Percentiles rank a stretch among this genome's conserved stretches.
phyloP scores from a whole-genome alignment of 1,140 invertebrate genomes.

The Chionoecetes opilio region DNA sequence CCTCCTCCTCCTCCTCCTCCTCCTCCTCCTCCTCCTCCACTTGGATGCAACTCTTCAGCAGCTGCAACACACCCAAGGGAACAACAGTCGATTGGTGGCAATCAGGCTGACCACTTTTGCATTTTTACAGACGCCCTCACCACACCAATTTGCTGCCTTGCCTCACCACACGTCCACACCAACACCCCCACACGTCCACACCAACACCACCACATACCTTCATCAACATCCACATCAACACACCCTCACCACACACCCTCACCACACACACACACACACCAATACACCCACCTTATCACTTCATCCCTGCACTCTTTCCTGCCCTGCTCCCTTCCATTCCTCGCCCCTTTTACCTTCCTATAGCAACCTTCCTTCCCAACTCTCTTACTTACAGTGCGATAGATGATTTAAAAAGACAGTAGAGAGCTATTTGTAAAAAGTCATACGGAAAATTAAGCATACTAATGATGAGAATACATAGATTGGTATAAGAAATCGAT shows the following conservation, averaged over 20 bases:
- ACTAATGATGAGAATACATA: too few relatives aligned
- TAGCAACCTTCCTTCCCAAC: neutral
- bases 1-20: neutral
- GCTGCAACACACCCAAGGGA: neutral
- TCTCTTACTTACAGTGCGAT: too few relatives aligned
- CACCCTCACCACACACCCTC: too few relatives aligned
- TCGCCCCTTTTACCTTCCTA: neutral
- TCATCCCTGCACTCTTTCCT: too few relatives aligned
- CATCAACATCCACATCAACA: neutral
- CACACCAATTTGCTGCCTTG: too few relatives aligned
- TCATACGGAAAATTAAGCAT: too few relatives aligned
- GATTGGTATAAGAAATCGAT: too few relatives aligned
- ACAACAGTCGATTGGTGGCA: neutral
- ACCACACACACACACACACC: too few relatives aligned
- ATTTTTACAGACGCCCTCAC: neutral
- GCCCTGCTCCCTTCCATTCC: too few relatives aligned
- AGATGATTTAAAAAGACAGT: too few relatives aligned
- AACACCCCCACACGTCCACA: neutral
- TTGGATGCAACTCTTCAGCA: neutral
- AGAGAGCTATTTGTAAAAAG: too few relatives aligned
- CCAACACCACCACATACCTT: neutral
- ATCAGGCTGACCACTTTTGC: slow-evolving; percentile 14
- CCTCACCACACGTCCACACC: neutral
- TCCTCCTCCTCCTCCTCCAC: slow-evolving; percentile 3
- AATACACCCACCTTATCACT: too few relatives aligned